phyloP scores from a whole-genome alignment of 2,888 invertebrate genomes.

The Exephanes ischioxanthus region DNA sequence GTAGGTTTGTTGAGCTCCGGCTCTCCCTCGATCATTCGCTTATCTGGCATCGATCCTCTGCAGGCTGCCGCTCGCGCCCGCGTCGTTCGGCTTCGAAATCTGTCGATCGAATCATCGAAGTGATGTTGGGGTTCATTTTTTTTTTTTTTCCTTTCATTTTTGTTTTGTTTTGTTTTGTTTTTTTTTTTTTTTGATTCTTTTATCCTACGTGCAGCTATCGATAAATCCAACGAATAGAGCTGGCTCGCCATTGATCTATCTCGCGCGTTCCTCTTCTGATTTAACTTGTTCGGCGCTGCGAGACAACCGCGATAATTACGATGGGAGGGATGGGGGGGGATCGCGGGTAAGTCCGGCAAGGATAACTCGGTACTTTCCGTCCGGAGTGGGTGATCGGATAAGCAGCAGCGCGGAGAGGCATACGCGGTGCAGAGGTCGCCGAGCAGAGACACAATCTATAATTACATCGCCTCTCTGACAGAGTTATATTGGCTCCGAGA shows the following conservation, averaged over 20 bases:
- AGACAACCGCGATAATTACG: conserved; percentile 54
- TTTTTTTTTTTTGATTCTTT: conserved; percentile 4
- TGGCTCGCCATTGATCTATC: conserved; percentile 11
- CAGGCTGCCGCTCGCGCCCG: conserved; percentile 3
- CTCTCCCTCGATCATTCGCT: conserved; percentile 49
- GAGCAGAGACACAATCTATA: conserved; percentile 82
- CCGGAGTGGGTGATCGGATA: conserved; percentile 63
- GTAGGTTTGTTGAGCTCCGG: conserved; percentile 24
- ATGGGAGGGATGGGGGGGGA: conserved; percentile 24
- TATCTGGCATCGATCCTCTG: conserved; percentile 38
- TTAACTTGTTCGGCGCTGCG: conserved; percentile 16
- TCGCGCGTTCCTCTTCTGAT: conserved; percentile 21
- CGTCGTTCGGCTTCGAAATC: conserved; percentile 28
- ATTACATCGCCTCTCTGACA: conserved; percentile 78
- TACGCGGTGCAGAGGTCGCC: conserved; percentile 62
- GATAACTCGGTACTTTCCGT: conserved; percentile 62
- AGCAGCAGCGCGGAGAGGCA: conserved; percentile 45
- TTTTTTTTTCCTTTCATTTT: conserved; percentile 1
- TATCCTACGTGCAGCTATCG: background rate
- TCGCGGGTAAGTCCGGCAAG: conserved; percentile 30
- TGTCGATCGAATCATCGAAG: conserved; percentile 35
- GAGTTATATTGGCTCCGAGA: conserved; percentile 57
- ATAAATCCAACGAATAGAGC: conserved; percentile 23
- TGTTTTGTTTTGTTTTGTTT: conserved; percentile 11
- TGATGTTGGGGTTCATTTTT: conserved; percentile 10